These are phyloP conservation scores for Phyllotis vaccarum DNA, from an alignment of 2,797 vertebrate species.

Conservation along the genomic window DNA sequence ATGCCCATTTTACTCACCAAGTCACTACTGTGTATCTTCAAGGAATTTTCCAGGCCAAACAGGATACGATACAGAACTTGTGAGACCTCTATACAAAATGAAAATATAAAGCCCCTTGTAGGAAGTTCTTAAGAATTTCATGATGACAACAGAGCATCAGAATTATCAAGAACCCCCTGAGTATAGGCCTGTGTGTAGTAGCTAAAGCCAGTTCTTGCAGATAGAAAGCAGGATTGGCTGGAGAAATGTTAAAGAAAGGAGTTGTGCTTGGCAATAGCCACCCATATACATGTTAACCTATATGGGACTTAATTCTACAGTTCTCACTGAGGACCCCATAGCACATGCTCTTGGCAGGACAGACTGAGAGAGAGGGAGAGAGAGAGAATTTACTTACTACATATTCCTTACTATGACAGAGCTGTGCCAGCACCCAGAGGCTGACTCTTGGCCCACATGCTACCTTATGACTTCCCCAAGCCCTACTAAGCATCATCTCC, in stretches of 20 bases:
- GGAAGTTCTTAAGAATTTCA: slow-evolving; percentile 37
- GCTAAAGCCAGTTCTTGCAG: background rate
- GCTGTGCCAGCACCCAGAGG: background rate
- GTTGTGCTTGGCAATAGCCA: background rate
- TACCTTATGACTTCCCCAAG: background rate
- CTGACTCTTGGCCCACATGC: background rate
- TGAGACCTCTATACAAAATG: background rate
- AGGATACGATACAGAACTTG: background rate
- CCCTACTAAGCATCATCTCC: background rate
- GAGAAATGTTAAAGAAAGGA: slow-evolving; percentile 7
- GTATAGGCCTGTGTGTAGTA: background rate
- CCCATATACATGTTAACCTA: background rate
- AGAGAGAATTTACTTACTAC: background rate
- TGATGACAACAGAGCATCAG: background rate
- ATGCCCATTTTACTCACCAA: background rate
- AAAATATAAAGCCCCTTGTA: background rate
- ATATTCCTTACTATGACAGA: background rate
- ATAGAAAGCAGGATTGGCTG: background rate
- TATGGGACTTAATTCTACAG: background rate
- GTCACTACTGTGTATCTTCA: background rate
- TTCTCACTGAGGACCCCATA: background rate
- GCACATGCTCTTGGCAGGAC: background rate
- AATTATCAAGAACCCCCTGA: background rate
- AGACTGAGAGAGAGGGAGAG: background rate
- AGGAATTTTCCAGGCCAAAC: slow-evolving; percentile 25